A percentile compares a stretch with the other conserved stretches of the same genome.
phyloP scores from a whole-genome alignment of 1,140 invertebrate species.

The Drosophila rhopaloa region DNA sequence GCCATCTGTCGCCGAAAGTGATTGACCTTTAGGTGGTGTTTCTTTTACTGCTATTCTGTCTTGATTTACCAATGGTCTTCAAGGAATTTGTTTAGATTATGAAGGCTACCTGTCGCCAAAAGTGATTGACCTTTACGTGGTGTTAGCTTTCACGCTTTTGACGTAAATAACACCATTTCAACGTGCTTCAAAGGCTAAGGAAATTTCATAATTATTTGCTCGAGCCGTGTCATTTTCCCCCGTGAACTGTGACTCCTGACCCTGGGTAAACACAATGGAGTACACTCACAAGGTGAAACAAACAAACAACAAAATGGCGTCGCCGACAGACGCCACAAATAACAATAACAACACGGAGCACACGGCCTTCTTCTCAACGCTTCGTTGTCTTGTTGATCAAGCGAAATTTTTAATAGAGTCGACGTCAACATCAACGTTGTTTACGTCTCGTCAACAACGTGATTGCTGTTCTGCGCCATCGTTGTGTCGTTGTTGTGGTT shows the following conservation, averaged over 20 bases:
- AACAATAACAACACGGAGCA: conserved; percentile 35
- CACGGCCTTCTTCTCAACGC: conserved; percentile 16
- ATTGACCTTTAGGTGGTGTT: not conserved
- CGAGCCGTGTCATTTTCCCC: not conserved
- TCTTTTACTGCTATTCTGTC: conserved; percentile 2
- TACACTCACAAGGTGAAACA: conserved; percentile 44
- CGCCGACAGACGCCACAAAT: conserved; percentile 43
- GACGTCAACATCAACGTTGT: conserved; percentile 76
- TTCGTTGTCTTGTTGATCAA: conserved; percentile 72
- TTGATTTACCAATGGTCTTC: not conserved
- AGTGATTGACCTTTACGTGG: not conserved
- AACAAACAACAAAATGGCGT: conserved; percentile 69
- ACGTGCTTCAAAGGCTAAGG: conserved; percentile 33
- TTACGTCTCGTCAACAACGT: conserved; percentile 75
- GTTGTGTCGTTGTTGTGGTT: conserved; percentile 38
- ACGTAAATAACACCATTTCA: conserved; percentile 10
- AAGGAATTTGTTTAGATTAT: not conserved
- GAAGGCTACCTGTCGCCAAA: not conserved
- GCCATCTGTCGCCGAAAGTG: not conserved
- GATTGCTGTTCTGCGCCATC: conserved; percentile 48
- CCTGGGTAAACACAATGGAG: conserved; percentile 47
- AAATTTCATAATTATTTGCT: conserved; percentile 68
- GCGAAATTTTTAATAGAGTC: conserved; percentile 77
- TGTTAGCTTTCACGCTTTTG: conserved; percentile 9
- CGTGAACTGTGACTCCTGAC: conserved; percentile 21